phyloP scores from a whole-genome alignment of 2,113 vertebrate species.

The Gambusia affinis region DNA sequence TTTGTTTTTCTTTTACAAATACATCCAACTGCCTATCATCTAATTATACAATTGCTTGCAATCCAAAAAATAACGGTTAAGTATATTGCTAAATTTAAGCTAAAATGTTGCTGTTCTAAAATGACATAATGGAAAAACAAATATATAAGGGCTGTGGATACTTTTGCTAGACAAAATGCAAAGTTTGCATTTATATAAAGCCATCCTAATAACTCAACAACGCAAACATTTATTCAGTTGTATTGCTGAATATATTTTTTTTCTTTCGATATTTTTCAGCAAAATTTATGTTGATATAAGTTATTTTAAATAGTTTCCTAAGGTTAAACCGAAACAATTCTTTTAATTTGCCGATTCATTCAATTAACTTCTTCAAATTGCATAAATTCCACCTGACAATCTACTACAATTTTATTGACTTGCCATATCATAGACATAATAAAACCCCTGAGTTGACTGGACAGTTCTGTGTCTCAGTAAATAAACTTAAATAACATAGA shows the following conservation, averaged over 20 bases:
- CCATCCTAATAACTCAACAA: too few relatives aligned
- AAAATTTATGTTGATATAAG: slow-evolving; percentile 57
- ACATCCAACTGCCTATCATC: too few relatives aligned
- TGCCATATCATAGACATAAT: slow-evolving; percentile 13
- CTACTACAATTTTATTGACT: slow-evolving; percentile 24
- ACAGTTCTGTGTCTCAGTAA: not conserved
- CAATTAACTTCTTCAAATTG: slow-evolving; percentile 10
- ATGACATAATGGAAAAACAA: too few relatives aligned
- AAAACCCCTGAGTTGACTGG: not conserved
- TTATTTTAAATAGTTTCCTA: slow-evolving; percentile 34
- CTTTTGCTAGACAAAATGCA: too few relatives aligned
- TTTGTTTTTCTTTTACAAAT: too few relatives aligned
- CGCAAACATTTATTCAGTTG: not conserved
- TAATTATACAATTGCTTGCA: too few relatives aligned
- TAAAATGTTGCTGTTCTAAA: too few relatives aligned
- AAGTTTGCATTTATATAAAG: too few relatives aligned
- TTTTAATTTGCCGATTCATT: not conserved
- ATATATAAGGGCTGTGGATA: too few relatives aligned
- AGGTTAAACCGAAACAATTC: slow-evolving; percentile 42
- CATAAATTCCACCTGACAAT: not conserved
- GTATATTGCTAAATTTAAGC: too few relatives aligned
- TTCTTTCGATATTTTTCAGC: slow-evolving; percentile 19
- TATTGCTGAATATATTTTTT: slow-evolving; percentile 9
- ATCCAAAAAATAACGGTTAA: too few relatives aligned
- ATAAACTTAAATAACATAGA: slow-evolving; percentile 18